Evolutionary conservation across 92 coral and sea anemone genomes (phyloP).

Genomic region (Anthopleura xanthogrammica): DNA sequence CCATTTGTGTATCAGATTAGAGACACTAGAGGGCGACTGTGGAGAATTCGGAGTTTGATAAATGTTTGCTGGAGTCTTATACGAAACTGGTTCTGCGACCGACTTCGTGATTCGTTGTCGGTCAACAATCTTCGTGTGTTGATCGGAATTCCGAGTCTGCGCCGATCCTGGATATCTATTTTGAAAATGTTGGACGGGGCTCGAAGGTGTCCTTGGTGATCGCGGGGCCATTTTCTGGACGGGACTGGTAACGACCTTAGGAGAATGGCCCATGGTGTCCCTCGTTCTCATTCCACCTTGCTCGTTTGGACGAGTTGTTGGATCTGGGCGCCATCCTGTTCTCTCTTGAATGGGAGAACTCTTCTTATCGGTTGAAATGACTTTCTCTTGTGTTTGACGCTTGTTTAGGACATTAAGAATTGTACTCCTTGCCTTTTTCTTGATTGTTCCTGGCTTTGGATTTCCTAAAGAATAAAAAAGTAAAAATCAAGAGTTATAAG

Average conservation of each 20-base stretch:
- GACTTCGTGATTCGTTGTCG: neutral
- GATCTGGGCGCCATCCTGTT: slow-evolving; percentile 29
- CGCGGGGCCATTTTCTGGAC: slow-evolving; percentile 1
- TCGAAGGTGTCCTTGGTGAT: slow-evolving; percentile 20
- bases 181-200: slow-evolving; percentile 1
- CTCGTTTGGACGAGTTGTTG: slow-evolving; percentile 21
- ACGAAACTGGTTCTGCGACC: slow-evolving; percentile 16
- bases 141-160: slow-evolving; percentile 31
- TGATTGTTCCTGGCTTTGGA: slow-evolving; percentile 37
- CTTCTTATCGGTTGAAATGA: slow-evolving; percentile 41
- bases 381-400: slow-evolving; percentile 75
- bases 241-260: neutral
- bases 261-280: neutral
- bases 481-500: neutral
- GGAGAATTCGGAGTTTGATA: slow-evolving; percentile 27
- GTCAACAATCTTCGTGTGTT: slow-evolving; percentile 10
- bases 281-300: slow-evolving; percentile 6
- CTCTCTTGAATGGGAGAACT: slow-evolving; percentile 30
- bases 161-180: neutral
- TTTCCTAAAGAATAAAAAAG: slow-evolving; percentile 14
- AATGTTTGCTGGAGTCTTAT: slow-evolving; percentile 46
- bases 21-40: slow-evolving; percentile 6
- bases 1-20: neutral
- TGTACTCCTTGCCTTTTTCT: slow-evolving; percentile 78
- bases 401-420: slow-evolving; percentile 73